phyloP scores from a whole-genome alignment of 2,888 invertebrate genomes.

The Flabesymbios commensalis region DNA sequence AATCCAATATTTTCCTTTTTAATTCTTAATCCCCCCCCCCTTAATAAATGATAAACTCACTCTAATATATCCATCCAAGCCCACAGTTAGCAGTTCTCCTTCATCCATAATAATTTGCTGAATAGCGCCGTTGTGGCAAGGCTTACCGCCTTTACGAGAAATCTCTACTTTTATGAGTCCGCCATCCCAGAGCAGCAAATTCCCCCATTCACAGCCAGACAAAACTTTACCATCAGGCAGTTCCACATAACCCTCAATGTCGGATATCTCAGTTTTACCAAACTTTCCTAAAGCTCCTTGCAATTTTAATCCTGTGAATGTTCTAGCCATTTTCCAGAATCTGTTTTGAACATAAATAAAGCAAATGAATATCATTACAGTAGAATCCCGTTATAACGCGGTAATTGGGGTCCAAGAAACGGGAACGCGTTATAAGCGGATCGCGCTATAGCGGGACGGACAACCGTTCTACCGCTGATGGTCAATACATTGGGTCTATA shows the following conservation, averaged over 20 bases:
- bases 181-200: conserved; percentile 88
- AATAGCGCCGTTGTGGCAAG: conserved; percentile 78
- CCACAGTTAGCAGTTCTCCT: conserved; percentile 67
- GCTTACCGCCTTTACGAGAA: conserved; percentile 64
- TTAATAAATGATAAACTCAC: conserved; percentile 38
- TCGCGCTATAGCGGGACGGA: too few relatives aligned
- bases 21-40: background rate
- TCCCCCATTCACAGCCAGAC: conserved; percentile 89
- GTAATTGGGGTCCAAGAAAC: too few relatives aligned
- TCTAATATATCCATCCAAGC: conserved; percentile 62
- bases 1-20: too few relatives aligned
- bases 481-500: too few relatives aligned
- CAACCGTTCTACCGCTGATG: too few relatives aligned
- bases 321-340: conserved; percentile 90
- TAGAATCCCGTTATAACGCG: too few relatives aligned
- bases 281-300: conserved; percentile 87
- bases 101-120: conserved; percentile 65
- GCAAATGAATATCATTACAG: too few relatives aligned
- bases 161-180: conserved; percentile 77
- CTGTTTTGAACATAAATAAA: too few relatives aligned
- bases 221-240: conserved; percentile 89
- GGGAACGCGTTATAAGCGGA: too few relatives aligned
- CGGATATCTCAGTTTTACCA: conserved; percentile 89
- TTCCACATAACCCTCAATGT: conserved; percentile 81
- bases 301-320: conserved; percentile 88